phyloP scores from a whole-genome alignment of 2,888 invertebrate genomes.

The Pemphredon lugubris region DNA sequence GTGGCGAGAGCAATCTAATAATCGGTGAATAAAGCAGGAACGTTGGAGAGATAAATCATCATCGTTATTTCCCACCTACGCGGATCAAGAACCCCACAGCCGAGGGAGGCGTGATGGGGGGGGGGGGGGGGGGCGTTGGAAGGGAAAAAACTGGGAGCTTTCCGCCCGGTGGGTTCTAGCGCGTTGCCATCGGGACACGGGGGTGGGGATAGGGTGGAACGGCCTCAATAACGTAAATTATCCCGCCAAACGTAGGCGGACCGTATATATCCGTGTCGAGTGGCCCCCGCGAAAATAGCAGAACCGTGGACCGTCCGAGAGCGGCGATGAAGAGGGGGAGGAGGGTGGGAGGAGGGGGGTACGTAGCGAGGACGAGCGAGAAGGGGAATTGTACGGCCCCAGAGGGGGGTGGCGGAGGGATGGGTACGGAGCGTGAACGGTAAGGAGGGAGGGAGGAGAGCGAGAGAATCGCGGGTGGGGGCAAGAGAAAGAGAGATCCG shows the following conservation, averaged over 20 bases:
- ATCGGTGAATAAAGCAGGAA: too few relatives aligned
- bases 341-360: slow-evolving; percentile 21
- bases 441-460: too few relatives aligned
- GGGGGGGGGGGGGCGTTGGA: neutral
- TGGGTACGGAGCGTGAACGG: too few relatives aligned
- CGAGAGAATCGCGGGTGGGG: slow-evolving; percentile 35
- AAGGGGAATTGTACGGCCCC: slow-evolving; percentile 12
- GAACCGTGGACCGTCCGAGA: slow-evolving; percentile 65
- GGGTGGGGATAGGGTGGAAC: slow-evolving; percentile 50
- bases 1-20: too few relatives aligned
- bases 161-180: slow-evolving; percentile 25
- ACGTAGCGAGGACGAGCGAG: neutral
- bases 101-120: too few relatives aligned
- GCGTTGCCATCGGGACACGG: too few relatives aligned
- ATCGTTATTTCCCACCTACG: too few relatives aligned
- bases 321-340: slow-evolving; percentile 7
- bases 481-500: slow-evolving; percentile 66
- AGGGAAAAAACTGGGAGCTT: slow-evolving; percentile 12
- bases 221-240: slow-evolving; percentile 73
- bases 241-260: slow-evolving; percentile 65
- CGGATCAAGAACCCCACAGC: too few relatives aligned
- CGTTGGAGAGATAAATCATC: too few relatives aligned
- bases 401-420: slow-evolving; percentile 44
- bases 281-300: slow-evolving; percentile 75
- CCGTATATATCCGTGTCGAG: slow-evolving; percentile 71